Conservation (phyloP, 2,797 vertebrate species). For the Denticeps clupeoides region DNA sequence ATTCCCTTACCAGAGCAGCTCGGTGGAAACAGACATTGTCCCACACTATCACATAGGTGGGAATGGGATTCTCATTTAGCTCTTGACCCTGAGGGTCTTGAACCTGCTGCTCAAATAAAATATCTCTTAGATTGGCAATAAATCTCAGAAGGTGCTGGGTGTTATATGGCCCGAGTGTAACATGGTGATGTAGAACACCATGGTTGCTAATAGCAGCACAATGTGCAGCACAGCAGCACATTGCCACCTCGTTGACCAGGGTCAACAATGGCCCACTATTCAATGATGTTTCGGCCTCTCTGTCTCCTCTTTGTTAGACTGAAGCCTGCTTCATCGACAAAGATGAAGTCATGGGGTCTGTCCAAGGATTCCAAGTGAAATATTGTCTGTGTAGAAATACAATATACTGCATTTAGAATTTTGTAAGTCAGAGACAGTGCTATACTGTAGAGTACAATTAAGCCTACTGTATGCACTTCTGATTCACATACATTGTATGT, state of each 20-base stretch:
- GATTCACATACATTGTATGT: no score
- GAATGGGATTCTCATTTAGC: slow-evolving; percentile 7
- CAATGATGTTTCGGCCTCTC: slow-evolving; percentile 7
- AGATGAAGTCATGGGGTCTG: slow-evolving; percentile 7
- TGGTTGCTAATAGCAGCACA: no score
- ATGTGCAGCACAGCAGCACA: no score
- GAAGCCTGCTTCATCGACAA: slow-evolving; percentile 9
- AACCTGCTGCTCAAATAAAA: slow-evolving; percentile 3
- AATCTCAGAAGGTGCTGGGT: background rate
- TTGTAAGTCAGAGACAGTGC: slow-evolving; percentile 4
- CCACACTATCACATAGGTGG: slow-evolving; percentile 2
- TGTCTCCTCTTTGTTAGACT: slow-evolving; percentile 5
- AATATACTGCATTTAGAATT: slow-evolving; percentile 4
- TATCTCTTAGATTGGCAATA: slow-evolving; percentile 1
- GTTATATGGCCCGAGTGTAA: no score
- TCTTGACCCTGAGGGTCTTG: background rate
- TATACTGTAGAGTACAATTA: slow-evolving; percentile 16
- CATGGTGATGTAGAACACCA: no score
- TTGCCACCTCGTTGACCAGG: no score
- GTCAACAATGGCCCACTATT: slow-evolving; percentile 3
- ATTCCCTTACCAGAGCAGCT: background rate
- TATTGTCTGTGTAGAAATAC: slow-evolving; percentile 1
- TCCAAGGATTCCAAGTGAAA: slow-evolving; percentile 6
- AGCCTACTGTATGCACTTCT: slow-evolving; percentile 12
- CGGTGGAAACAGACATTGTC: slow-evolving; percentile 4